Base-by-base conservation (phyloP, 2,797 vertebrate genomes). In the Anguilla pacifica region DNA sequence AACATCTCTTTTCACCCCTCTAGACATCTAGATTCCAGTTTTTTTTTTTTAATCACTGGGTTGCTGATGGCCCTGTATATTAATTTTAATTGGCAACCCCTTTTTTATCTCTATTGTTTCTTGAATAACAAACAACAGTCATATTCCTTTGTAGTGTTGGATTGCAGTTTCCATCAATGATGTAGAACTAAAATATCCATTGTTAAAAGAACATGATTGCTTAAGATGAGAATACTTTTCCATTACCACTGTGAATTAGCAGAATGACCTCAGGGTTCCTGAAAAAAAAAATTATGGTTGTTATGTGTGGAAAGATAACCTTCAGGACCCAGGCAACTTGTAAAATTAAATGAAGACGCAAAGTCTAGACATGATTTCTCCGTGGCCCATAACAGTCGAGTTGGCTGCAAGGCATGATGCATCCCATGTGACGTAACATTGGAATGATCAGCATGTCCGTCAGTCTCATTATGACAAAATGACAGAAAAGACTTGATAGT, bases 341-440 rank as follows among this genome's bases (percentile, higher is more conserved):
- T 61, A 83, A 88, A 86, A 89, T 82, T 57, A 70, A 87, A 86
- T 35, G 83, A 86, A 67, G 81, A 88, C 87, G 85, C 3, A 51
- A 74, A 90, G 85, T 87, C 90, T 90, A 91, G 70, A 90, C 72
- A 91, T 88, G 89, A 89, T 43, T 89, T 70, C 7, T 7, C 46
- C 31, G 6, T 31, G 19, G 25, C 64, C 46, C 67, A 6, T 51
- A n/a, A 72, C 13, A 28, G 51, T 28, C 2, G 49, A 72, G 46
- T 31, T 51, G 55, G 9, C 64, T 53, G 46, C 39, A 90, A 83
- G 88, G 81, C 39, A 87, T 84, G 90, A 88, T 46, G 43, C 43
- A 2, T 28, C 57, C 88, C 35, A 19, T 39, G 55, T 25, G 39
- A 85, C 7, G 9, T 28, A 25, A 11, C 7, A 0, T 46, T 43